Conservation (phyloP, 2,888 invertebrate genomes). For the Patella depressa region DNA sequence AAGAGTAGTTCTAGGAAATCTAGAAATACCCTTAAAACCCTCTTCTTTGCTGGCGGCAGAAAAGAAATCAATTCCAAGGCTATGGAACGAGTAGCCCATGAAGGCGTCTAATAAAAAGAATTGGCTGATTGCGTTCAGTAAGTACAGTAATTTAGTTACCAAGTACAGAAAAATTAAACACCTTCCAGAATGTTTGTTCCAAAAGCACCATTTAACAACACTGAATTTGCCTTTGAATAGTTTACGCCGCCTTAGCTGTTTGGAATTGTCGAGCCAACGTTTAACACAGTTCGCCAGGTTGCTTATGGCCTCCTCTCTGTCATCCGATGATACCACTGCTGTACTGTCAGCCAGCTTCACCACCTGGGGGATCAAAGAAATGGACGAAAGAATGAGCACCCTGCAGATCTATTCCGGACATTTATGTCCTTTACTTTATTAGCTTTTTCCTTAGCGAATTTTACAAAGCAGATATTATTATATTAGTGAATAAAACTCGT, state of each 20-base stretch:
- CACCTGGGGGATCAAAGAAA: too few relatives aligned
- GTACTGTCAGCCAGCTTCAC: conserved; percentile 29
- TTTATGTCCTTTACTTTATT: too few relatives aligned
- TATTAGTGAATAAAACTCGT: too few relatives aligned
- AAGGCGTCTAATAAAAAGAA: conserved; percentile 33
- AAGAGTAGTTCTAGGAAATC: conserved; percentile 33
- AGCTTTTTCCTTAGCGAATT: too few relatives aligned
- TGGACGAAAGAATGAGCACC: too few relatives aligned
- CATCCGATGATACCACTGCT: conserved; percentile 17
- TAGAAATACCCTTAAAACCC: not conserved
- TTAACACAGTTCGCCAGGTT: conserved; percentile 29
- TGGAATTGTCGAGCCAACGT: conserved; percentile 21
- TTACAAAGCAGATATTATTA: too few relatives aligned
- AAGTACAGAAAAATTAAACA: conserved; percentile 34
- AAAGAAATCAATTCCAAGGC: conserved; percentile 29
- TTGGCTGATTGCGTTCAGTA: conserved; percentile 25
- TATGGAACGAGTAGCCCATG: conserved; percentile 32
- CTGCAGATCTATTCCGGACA: too few relatives aligned
- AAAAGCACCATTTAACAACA: too few relatives aligned
- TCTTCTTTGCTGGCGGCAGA: not conserved
- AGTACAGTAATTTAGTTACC: conserved; percentile 32
- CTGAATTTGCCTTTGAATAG: too few relatives aligned
- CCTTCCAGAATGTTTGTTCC: conserved; percentile 24
- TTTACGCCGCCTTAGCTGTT: not conserved
- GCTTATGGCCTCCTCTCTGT: conserved; percentile 20